phyloP scores from a whole-genome alignment of 2,113 vertebrate genomes.

The Crocuta crocuta region DNA sequence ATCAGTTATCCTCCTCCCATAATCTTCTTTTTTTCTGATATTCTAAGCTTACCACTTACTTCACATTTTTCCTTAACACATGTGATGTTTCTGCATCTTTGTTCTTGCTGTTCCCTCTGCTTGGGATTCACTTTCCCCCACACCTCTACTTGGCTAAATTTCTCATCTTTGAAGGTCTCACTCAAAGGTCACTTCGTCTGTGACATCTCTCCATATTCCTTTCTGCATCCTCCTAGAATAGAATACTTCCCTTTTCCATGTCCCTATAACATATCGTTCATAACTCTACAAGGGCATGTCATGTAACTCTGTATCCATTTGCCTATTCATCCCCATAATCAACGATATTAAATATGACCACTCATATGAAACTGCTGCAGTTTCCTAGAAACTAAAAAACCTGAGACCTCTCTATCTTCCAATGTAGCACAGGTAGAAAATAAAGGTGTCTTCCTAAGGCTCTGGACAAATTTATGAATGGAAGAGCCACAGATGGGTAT shows the following conservation, averaged over 20 bases:
- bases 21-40: neutral
- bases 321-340: neutral
- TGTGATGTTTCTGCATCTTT: neutral
- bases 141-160: neutral
- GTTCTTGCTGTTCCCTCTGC: neutral
- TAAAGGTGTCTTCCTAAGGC: neutral
- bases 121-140: neutral
- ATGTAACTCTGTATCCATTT: neutral
- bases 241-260: neutral
- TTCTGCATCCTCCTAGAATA: neutral
- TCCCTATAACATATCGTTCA: neutral
- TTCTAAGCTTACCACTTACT: neutral
- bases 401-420: neutral
- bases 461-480: neutral
- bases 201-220: neutral
- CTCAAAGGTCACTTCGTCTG: neutral
- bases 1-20: neutral
- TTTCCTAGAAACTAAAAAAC: conserved; percentile 5
- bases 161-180: neutral
- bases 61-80: neutral
- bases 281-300: neutral
- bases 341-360: neutral
- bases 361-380: neutral
- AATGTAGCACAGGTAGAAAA: neutral
- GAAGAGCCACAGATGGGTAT: neutral